A percentile compares a stretch with the other conserved stretches of the same genome.
phyloP scores from a whole-genome alignment of 2,113 vertebrate species.

The Periophthalmus modestus region DNA sequence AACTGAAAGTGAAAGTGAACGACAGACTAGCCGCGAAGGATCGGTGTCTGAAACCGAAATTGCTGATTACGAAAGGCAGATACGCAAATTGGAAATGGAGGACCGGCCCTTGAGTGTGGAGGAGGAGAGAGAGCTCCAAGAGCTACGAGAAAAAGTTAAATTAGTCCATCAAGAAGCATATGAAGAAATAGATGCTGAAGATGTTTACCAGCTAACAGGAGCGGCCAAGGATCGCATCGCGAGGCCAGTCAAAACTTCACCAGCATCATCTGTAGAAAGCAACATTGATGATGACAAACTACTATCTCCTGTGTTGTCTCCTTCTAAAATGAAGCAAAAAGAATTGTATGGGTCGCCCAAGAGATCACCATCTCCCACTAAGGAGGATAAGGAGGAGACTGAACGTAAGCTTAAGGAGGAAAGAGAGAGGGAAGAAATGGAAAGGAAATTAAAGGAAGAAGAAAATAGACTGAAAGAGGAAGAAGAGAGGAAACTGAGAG shows the following conservation, averaged over 20 bases:
- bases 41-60: slow-evolving; percentile 71
- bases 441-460: slow-evolving; percentile 68
- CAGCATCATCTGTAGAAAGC: slow-evolving; percentile 79
- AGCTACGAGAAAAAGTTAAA: slow-evolving; percentile 92
- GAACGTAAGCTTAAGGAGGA: slow-evolving; percentile 44
- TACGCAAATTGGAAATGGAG: slow-evolving; percentile 80
- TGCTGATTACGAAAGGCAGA: slow-evolving; percentile 79
- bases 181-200: slow-evolving; percentile 91
- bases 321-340: slow-evolving; percentile 68
- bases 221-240: slow-evolving; percentile 78
- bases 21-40: slow-evolving; percentile 63
- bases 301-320: slow-evolving; percentile 65
- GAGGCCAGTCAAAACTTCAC: slow-evolving; percentile 75
- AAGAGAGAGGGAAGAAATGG: slow-evolving; percentile 27
- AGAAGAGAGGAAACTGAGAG: slow-evolving; percentile 68
- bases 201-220: slow-evolving; percentile 88
- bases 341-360: slow-evolving; percentile 70
- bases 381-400: slow-evolving; percentile 47
- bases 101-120: slow-evolving; percentile 80
- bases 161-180: slow-evolving; percentile 96
- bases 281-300: slow-evolving; percentile 78
- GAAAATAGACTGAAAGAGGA: slow-evolving; percentile 68
- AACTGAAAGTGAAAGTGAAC: slow-evolving; percentile 52
- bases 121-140: slow-evolving; percentile 80
- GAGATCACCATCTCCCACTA: slow-evolving; percentile 58